Conservation (phyloP, 2,888 invertebrate genomes). For the Selenia dentaria region DNA sequence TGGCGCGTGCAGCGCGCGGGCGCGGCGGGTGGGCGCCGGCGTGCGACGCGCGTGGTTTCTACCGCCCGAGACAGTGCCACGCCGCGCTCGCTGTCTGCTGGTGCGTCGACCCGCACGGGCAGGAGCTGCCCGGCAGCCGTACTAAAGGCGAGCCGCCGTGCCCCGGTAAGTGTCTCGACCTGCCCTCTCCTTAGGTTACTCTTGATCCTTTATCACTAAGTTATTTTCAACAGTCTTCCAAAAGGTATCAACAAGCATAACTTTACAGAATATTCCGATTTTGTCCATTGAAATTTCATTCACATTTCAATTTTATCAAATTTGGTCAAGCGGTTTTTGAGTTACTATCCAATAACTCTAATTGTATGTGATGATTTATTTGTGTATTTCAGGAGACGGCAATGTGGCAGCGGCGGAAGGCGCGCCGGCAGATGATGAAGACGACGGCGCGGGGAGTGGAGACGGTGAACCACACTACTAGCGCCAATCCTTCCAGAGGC, state of each 20-base stretch:
- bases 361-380: no score
- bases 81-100: slow-evolving; percentile 94
- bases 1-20: slow-evolving; percentile 85
- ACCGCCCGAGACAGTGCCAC: slow-evolving; percentile 94
- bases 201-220: no score
- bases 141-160: slow-evolving; percentile 85
- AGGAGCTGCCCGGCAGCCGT: slow-evolving; percentile 93
- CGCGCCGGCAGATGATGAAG: slow-evolving; percentile 13
- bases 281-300: no score
- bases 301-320: no score
- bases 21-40: slow-evolving; percentile 86
- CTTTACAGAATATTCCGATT: no score
- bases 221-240: no score
- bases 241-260: no score
- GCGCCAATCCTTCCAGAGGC: background rate
- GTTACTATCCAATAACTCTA: no score
- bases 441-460: slow-evolving; percentile 72
- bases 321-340: no score
- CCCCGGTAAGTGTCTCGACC: slow-evolving; percentile 7
- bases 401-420: slow-evolving; percentile 44
- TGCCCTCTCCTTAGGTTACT: no score
- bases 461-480: slow-evolving; percentile 33
- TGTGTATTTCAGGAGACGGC: background rate
- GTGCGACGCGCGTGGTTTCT: slow-evolving; percentile 95
- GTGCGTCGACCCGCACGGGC: slow-evolving; percentile 97